Evolutionary conservation across 2,888 invertebrate species (phyloP), one percentile per base, ranked within the genome.

Genomic region (Danaus chrysippus): DNA sequence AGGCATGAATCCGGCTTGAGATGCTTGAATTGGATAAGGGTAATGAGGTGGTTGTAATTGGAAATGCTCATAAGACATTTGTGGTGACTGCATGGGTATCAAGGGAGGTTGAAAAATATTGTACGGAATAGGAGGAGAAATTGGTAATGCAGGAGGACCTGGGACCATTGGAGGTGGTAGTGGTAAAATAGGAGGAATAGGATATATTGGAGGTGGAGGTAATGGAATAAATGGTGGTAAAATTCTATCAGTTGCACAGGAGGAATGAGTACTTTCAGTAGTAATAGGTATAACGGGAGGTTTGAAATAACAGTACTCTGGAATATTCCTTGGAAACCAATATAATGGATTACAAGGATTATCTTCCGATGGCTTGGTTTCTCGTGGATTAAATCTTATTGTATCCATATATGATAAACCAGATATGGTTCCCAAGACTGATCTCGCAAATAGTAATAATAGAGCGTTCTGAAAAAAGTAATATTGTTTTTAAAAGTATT

Each of bases 281-380:
- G 57, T 49, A 5, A 59, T 58, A 10, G 61, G 54, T 10, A 54
- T 66, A 10, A 60, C 6, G 23, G 67, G 59, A 34, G 55, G 63
- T 59, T 58, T 70, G 34, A 55, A 63, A 19, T 72, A 57, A 58
- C 78, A 79, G 55, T 75, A 75, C 9, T 76, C 74, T 12, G 79
- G 79, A 11, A 77, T 70, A 13, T 65, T 57, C 60, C 65, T 73
- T 1, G 79, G 79, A 60, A 85, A 89, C 89, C 89, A 90, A 62
- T 84, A 90, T 0, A 85, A 70, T 0, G 86, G 83, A 52, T 87
- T 83, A 68, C 89, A 89, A 1, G 83, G 82, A 65, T 88, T 75
- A 15, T 76, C 76, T 10, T 71, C 71, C 17, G 57, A 46, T 1
- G 13, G 41, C 42, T 54, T 57, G 54, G 61, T 15, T 55, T 56